Percentiles rank a stretch among this genome's conserved stretches.
These are phyloP conservation scores for Thunnus albacares DNA, from an alignment of 2,797 vertebrate genomes.

Conservation along the genomic window DNA sequence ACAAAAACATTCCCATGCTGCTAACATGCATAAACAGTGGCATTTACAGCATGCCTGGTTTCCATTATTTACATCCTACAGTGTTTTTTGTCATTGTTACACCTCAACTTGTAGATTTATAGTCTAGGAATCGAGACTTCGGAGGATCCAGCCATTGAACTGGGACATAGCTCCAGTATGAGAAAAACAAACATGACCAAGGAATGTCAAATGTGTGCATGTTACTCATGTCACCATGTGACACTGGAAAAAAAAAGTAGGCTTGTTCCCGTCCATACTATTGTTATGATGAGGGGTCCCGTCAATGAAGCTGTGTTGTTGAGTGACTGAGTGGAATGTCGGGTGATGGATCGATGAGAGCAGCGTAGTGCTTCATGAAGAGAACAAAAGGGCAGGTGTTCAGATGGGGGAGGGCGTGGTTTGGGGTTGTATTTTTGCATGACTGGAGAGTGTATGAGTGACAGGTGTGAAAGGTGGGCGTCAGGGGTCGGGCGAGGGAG, in stretches of 20 bases:
- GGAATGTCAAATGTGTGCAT: background rate
- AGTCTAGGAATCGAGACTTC: background rate
- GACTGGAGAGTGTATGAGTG: slow-evolving; percentile 40
- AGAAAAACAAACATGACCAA: background rate
- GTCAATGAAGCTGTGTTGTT: slow-evolving; percentile 8
- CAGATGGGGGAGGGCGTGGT: slow-evolving; percentile 15
- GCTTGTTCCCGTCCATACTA: background rate
- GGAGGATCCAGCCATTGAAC: background rate
- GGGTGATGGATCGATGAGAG: slow-evolving; percentile 46
- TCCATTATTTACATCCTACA: background rate
- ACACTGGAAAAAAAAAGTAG: background rate
- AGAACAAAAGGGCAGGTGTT: slow-evolving; percentile 68
- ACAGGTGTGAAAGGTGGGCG: slow-evolving; percentile 52
- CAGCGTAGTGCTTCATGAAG: slow-evolving; percentile 29
- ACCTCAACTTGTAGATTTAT: background rate
- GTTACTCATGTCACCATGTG: background rate
- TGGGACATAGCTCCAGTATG: background rate
- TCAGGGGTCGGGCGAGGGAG: slow-evolving; percentile 54
- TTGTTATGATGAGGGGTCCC: background rate
- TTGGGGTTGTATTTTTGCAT: slow-evolving; percentile 13
- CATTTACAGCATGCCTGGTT: background rate
- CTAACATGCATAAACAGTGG: background rate
- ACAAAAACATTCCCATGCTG: background rate
- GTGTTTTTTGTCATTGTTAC: background rate
- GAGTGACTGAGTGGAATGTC: slow-evolving; percentile 17